Percentiles rank a stretch among this genome's conserved stretches.
Evolutionary conservation across 2,797 vertebrate genomes (phyloP).

Genomic region (Harpagifer antarcticus): DNA sequence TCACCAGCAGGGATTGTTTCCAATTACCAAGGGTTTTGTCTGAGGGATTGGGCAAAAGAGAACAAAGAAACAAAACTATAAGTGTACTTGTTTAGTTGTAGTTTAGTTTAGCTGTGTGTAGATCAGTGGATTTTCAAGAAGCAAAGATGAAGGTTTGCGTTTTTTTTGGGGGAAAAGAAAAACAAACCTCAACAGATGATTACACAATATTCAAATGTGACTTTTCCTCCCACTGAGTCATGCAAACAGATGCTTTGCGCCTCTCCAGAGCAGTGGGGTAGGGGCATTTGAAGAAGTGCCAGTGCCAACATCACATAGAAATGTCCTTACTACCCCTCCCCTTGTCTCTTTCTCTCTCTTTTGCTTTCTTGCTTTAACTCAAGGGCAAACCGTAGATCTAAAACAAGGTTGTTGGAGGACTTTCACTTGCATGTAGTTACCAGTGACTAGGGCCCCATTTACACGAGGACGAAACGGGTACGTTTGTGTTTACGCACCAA

Average conservation of each 20-base stretch:
- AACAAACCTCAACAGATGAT: conserved; percentile 46
- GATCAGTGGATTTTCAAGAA: background rate
- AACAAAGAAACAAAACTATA: background rate
- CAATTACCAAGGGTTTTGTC: conserved; percentile 1
- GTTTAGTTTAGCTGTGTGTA: too few relatives aligned
- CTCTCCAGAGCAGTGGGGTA: conserved; percentile 62
- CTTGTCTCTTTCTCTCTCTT: background rate
- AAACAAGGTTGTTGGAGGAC: conserved; percentile 29
- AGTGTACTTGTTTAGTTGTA: background rate
- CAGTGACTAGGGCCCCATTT: too few relatives aligned
- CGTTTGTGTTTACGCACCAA: too few relatives aligned
- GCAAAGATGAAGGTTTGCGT: background rate
- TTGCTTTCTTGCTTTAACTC: conserved; percentile 24
- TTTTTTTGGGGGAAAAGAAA: conserved; percentile 6
- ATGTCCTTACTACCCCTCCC: background rate
- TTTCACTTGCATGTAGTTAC: too few relatives aligned
- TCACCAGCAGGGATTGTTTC: conserved; percentile 28
- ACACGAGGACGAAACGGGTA: too few relatives aligned
- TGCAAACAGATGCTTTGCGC: conserved; percentile 76
- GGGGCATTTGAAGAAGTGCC: conserved; percentile 73
- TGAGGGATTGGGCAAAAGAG: background rate
- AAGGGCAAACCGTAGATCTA: conserved; percentile 44
- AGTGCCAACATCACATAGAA: conserved; percentile 59
- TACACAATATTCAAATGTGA: conserved; percentile 64
- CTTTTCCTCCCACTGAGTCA: conserved; percentile 47